phyloP scores from a whole-genome alignment of 92 coral and sea anemone genomes.

The Porites rus region DNA sequence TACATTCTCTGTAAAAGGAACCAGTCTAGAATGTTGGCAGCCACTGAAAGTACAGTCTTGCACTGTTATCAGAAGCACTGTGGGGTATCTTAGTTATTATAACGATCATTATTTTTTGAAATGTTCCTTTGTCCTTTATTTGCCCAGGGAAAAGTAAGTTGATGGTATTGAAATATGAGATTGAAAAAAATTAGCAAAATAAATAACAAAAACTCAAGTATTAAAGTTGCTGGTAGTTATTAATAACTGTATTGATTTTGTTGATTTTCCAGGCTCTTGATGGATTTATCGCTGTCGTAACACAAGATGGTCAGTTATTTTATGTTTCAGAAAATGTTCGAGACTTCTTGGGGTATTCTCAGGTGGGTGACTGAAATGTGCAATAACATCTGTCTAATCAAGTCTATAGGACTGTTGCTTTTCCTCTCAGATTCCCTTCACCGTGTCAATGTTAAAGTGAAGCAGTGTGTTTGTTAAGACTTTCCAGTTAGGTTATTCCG shows the following conservation, averaged over 20 bases:
- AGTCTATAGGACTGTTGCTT: background rate
- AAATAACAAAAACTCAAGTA: background rate
- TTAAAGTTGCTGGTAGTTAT: background rate
- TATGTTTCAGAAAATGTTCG: slow-evolving; percentile 99
- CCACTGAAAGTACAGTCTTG: too few species aligned
- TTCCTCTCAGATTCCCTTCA: too few species aligned
- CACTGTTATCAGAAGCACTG: background rate
- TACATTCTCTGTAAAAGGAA: background rate
- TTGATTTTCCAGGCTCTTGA: slow-evolving; percentile 83
- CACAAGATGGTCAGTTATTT: slow-evolving; percentile 97
- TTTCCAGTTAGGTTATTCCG: too few species aligned
- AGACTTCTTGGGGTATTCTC: slow-evolving; percentile 97
- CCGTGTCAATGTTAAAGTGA: too few species aligned
- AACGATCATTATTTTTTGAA: too few species aligned
- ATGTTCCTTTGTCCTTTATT: background rate
- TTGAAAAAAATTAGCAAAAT: too few species aligned
- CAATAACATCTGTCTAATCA: background rate
- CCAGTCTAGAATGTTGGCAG: too few species aligned
- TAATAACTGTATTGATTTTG: background rate
- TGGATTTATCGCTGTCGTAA: slow-evolving; percentile 97
- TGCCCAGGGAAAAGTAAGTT: background rate
- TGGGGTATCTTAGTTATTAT: background rate
- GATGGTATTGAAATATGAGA: background rate
- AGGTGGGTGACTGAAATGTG: slow-evolving; percentile 75
- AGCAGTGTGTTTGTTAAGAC: too few species aligned